Conservation (phyloP, 2,888 invertebrate genomes). For the Panorpa germanica region DNA sequence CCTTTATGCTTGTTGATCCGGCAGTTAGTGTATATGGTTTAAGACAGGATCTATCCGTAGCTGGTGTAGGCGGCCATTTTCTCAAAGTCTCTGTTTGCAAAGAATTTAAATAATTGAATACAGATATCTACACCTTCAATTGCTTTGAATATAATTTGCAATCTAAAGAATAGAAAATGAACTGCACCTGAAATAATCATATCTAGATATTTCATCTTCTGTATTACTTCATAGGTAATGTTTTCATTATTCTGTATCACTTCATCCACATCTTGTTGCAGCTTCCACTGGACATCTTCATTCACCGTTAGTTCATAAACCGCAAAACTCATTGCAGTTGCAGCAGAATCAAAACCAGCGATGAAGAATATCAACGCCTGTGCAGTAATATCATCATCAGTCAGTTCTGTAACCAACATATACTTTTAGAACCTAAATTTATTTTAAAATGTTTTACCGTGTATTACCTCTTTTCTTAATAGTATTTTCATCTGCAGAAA, state of each 20-base stretch:
- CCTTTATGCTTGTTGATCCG: too few species aligned
- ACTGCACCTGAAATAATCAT: conserved; percentile 13
- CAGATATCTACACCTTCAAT: background rate
- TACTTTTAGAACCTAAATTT: too few species aligned
- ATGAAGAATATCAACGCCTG: conserved; percentile 14
- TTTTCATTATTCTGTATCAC: conserved; percentile 6
- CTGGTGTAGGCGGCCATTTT: conserved; percentile 16
- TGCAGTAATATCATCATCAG: too few species aligned
- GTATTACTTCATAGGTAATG: conserved; percentile 12
- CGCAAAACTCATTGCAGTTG: conserved; percentile 12
- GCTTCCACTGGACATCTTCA: conserved; percentile 16
- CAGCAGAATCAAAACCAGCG: conserved; percentile 14
- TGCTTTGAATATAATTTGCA: too few species aligned
- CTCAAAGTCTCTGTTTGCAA: conserved; percentile 10
- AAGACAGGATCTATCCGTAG: conserved; percentile 19
- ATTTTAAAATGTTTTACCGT: too few species aligned
- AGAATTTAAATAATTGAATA: background rate
- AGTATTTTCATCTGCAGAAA: too few species aligned
- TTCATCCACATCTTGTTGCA: conserved; percentile 16
- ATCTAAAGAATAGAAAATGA: too few species aligned
- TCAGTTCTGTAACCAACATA: too few species aligned
- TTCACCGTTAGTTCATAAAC: conserved; percentile 14
- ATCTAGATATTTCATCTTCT: conserved; percentile 12
- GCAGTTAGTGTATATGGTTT: conserved; percentile 13
- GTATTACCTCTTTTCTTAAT: too few species aligned